Base-by-base conservation (phyloP, 2,113 vertebrate species). In the Bubo scandiacus region DNA sequence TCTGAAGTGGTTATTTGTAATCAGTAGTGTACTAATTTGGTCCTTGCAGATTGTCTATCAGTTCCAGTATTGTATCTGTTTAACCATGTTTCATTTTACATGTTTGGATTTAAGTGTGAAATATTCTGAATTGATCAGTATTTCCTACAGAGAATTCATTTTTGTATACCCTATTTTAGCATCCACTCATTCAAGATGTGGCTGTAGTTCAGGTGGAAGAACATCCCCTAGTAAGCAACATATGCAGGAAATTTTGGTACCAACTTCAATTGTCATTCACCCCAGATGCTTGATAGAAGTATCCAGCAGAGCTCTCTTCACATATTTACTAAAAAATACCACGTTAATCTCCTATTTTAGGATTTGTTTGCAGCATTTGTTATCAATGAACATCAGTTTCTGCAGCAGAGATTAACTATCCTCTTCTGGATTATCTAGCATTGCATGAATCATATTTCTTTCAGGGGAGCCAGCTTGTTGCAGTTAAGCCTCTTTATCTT, bases 301-400 rank as follows among this genome's bases (percentile, higher is more conserved):
- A 84, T 86, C 70, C 91, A 93, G 70, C 85, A 81, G 66, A 87
- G 40, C 14, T 92, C 32, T 85, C 0, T 2, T 81, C 47, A 51
- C 27, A 21, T 95, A 61, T 77, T 81, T 92, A 32, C 80, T 93
- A 43, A 95, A 92, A 73, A 87, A 43, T 30, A 75, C 57, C 34
- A 52, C 74, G 59, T 74, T 94, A 96, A 96, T 94, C 71, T 88
- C 75, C 73, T 95, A 42, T 91, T 97, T 96, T 90, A 88, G 90
- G 72, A 95, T 89, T 77, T 93, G 15, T 85, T 95, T 92, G 17
- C 67, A 92, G 38, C 25, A 51, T 73, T 93, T 93, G 73, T 86
- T 90, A 88, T 82, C 65, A 91, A 23, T 43, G 81, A 87, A 61
- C 81, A 93, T 73, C 72, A 59, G 19, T 79, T 91, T 95, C 84